phyloP scores from a whole-genome alignment of 2,113 vertebrate genomes.

The Danio rerio region DNA sequence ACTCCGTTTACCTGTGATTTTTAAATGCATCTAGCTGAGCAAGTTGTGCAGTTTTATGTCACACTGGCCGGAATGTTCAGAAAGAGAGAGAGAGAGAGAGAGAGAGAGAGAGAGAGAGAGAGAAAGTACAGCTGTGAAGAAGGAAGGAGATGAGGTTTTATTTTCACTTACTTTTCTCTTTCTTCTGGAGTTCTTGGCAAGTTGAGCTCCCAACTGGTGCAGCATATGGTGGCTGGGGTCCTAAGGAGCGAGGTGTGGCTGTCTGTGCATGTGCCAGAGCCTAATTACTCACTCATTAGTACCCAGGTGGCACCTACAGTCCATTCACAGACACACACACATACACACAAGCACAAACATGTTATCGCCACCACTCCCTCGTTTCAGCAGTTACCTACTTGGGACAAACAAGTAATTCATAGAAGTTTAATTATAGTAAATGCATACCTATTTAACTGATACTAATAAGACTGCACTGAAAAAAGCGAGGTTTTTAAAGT shows the following conservation, averaged over 20 bases:
- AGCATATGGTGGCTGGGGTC: conserved; percentile 81
- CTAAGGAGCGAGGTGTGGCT: conserved; percentile 77
- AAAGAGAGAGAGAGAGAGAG: neutral
- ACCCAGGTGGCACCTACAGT: conserved; percentile 86
- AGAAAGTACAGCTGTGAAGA: neutral
- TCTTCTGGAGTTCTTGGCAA: conserved; percentile 50
- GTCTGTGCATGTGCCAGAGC: conserved; percentile 76
- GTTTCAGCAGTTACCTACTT: neutral
- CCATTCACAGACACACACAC: conserved; percentile 30
- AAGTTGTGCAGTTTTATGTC: conserved; percentile 14
- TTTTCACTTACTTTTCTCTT: conserved; percentile 17
- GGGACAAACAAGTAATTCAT: conserved; percentile 35
- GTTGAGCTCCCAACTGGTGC: conserved; percentile 68
- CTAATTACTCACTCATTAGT: conserved; percentile 90
- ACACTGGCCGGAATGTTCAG: neutral
- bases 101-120: neutral
- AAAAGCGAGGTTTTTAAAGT: no score
- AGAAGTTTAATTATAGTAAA: conserved; percentile 24
- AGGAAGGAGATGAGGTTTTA: neutral
- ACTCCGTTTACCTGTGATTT: conserved; percentile 17
- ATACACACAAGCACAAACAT: conserved; percentile 19
- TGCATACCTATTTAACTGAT: neutral
- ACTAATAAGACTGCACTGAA: neutral
- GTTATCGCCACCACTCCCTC: conserved; percentile 16
- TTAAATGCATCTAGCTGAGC: conserved; percentile 9